Percentiles rank a stretch among this genome's conserved stretches.
phyloP scores from a whole-genome alignment of 2,888 invertebrate species.

The Cryptophagus acutangulus region DNA sequence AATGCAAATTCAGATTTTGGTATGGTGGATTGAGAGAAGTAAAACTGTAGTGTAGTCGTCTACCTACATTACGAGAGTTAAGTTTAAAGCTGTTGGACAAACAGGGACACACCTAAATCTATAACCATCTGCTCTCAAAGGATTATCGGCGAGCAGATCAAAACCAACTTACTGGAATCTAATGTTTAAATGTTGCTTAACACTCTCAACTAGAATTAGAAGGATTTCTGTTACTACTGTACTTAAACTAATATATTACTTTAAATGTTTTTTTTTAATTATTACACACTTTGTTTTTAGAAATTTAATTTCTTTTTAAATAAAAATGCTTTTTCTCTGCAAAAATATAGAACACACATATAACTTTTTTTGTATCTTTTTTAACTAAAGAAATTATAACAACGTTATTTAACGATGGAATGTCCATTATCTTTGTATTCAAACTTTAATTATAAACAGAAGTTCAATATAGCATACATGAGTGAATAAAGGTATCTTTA shows the following conservation, averaged over 20 bases:
- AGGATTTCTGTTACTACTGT: conserved; percentile 19
- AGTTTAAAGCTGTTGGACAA: conserved; percentile 50
- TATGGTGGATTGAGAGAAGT: conserved; percentile 16
- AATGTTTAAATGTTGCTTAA: conserved; percentile 37
- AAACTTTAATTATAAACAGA: conserved; percentile 34
- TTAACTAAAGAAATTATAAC: not conserved
- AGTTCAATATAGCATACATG: conserved; percentile 40
- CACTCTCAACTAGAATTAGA: conserved; percentile 30
- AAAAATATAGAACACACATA: no score
- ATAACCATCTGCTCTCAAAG: conserved; percentile 46
- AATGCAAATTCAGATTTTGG: conserved; percentile 48
- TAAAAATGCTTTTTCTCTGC: no score
- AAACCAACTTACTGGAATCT: conserved; percentile 44
- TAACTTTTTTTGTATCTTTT: no score
- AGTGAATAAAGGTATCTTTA: conserved; percentile 36
- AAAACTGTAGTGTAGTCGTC: conserved; percentile 21
- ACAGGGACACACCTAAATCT: conserved; percentile 50
- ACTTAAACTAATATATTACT: no score
- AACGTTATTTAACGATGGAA: conserved; percentile 12
- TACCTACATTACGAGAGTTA: conserved; percentile 40
- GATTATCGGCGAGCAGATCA: conserved; percentile 48
- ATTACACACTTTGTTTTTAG: no score
- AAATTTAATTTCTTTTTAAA: no score
- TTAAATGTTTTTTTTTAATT: no score
- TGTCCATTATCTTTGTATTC: conserved; percentile 21